These are phyloP conservation scores for Vimba vimba DNA, from an alignment of 2,113 vertebrate species.

Conservation along the genomic window DNA sequence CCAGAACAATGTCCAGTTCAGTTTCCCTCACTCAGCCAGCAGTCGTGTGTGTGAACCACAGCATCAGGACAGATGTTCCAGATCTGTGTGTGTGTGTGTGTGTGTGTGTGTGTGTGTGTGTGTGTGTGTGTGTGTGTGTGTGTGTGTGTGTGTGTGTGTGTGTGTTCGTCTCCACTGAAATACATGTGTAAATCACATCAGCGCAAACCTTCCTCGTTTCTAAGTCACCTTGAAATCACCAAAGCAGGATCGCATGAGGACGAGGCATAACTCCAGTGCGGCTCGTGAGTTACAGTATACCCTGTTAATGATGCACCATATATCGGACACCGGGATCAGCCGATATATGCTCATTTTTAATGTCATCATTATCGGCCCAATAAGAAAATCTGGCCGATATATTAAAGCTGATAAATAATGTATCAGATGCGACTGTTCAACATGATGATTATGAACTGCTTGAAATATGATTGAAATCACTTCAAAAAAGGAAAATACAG, in stretches of 20 bases:
- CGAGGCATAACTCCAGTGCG: not conserved
- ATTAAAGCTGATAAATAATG: too few species aligned
- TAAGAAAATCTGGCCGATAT: too few species aligned
- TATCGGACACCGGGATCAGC: too few species aligned
- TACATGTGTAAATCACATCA: not conserved
- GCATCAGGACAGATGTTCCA: conserved; percentile 39
- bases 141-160: too few species aligned
- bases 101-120: too few species aligned
- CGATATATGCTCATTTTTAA: too few species aligned
- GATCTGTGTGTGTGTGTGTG: not conserved
- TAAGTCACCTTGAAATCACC: not conserved
- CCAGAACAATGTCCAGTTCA: conserved; percentile 55
- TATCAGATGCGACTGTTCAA: too few species aligned
- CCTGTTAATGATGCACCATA: not conserved
- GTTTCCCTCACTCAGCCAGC: conserved; percentile 47
- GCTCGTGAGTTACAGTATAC: not conserved
- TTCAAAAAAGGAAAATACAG: too few species aligned
- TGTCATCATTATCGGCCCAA: too few species aligned
- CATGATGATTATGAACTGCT: too few species aligned
- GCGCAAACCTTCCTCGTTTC: not conserved
- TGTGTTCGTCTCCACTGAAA: not conserved
- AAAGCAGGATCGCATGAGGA: not conserved
- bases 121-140: not conserved
- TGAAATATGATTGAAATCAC: too few species aligned
- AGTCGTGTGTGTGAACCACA: not conserved